These are phyloP conservation scores for Dolichallabes microphthalmus DNA, from an alignment of 2,113 vertebrate genomes.

Conservation along the genomic window DNA sequence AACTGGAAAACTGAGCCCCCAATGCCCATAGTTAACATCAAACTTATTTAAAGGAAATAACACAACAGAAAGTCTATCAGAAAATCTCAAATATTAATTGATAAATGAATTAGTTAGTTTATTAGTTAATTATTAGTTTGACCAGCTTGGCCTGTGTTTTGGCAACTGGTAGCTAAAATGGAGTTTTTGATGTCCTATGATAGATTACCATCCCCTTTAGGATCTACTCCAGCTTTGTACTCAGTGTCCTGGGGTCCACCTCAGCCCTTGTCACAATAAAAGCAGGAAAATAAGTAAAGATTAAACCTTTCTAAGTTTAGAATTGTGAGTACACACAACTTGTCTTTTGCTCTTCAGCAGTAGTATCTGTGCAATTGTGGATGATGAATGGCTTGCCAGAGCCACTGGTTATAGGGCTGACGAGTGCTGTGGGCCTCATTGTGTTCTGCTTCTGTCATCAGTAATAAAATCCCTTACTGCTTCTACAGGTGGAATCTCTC, in stretches of 20 bases:
- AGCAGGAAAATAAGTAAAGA: neutral
- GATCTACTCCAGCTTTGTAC: neutral
- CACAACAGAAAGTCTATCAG: neutral
- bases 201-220: neutral
- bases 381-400: slow-evolving; percentile 73
- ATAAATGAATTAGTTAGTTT: no score
- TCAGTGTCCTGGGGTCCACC: neutral
- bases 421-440: slow-evolving; percentile 75
- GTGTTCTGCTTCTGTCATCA: slow-evolving; percentile 64
- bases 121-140: no score
- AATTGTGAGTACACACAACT: neutral
- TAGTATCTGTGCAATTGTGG: slow-evolving; percentile 71
- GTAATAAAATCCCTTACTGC: slow-evolving; percentile 74
- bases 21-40: neutral
- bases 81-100: neutral
- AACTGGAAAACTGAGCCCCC: no score
- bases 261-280: neutral
- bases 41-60: neutral
- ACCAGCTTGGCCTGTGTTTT: neutral
- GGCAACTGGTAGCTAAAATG: neutral
- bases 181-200: neutral
- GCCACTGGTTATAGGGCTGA: slow-evolving; percentile 75
- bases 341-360: slow-evolving; percentile 56
- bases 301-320: neutral
- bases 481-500: slow-evolving; percentile 73